Base-by-base conservation (phyloP, 2,797 vertebrate species). In the Rhinatrema bivittatum region DNA sequence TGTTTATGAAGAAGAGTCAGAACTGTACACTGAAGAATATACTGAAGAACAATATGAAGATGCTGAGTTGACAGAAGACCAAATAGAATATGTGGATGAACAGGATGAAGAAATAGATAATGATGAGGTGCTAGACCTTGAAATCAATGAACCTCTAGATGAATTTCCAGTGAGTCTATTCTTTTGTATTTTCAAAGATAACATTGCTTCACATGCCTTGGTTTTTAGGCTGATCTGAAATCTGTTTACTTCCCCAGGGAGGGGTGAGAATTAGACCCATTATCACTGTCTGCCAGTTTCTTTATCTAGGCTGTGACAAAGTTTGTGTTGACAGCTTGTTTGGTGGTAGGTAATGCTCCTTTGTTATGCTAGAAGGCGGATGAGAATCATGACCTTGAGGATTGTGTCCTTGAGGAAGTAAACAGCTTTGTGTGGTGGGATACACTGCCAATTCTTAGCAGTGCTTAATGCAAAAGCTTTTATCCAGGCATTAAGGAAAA, bases 321-420 rank as follows among this genome's bases (percentile, higher is more conserved):
- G 87, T 93, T 92, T 87, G 66, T 86, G 89, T 88, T 92, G 93
- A 95, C 90, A 87, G 91, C 90, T 94, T 94, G 87, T 95, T 93
- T 93, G 90, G 84, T 60, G 49, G 57, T 72, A 78, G 82, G 86
- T 84, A 85, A 86, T 82, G 80, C 81, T 79, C 71, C 74, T 85
- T 91, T 88, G 89, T 91, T 81, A 65, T 60, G 65, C 72, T 72
- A 70, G 63, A 74, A 86, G 79, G 81, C 82, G 72, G 65, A 29
- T 55, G 59, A 78, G 85, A 85, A 81, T 87, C 76, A 74, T 96
- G 90, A 96, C 91, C 91, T 94, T 93, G 89, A 88, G 81, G 66
- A 78, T 70, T 80, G 78, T 81, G 84, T 91, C 82, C 89, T 84
- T 78, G 60, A 84, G 84, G 77, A 85, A 79, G 76, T 80, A 85